Evolutionary conservation across 2,113 vertebrate species (phyloP), one percentile per base, ranked within the genome.

Genomic region (Theristicus caerulescens): DNA sequence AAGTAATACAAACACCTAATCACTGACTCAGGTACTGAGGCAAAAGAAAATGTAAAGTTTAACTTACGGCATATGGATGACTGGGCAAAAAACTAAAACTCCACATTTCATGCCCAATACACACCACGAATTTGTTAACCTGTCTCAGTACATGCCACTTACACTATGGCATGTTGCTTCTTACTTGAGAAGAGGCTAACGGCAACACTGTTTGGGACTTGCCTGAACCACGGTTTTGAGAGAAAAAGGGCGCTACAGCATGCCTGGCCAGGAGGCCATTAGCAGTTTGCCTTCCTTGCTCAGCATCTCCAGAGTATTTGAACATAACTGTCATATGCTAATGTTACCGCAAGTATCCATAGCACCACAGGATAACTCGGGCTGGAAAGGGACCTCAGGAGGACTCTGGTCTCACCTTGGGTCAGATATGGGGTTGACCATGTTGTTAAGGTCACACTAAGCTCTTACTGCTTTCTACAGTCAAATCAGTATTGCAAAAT

Each of bases 321-420:
- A 73, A 80, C 21, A 5, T 0, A 64, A 9, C 12, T 16, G 7
- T 38, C 11, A 34, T 5, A 59, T 0, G 4, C 16, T 8, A 34
- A n/a, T 17, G 55, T 38, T 58, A 58, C 18, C 47, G 8, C 40
- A 44, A 46, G 34, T 4, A 25, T 13, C 10, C 38, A 7, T 3
- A 57, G 54, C 17, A 38, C 13, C 34, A 46, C 31, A 40, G 76
- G 47, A 5, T 14, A 62, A 29, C 32, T 44, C 6, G 3, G 47
- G 42, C 47, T 61, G 59, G 27, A 71, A 72, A 54, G 64, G 27
- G 13, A 70, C 15, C 16, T 70, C 49, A 36, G 76, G 67, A 55
- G 22, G 24, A 81, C 46, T 27, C 44, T 54, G 40, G 11, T 49
- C 36, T 25, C 42, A 70, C 25, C 11, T 27, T 5, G 8, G 32